phyloP scores from a whole-genome alignment of 2,888 invertebrate species.

The Ennomos erosarius region DNA sequence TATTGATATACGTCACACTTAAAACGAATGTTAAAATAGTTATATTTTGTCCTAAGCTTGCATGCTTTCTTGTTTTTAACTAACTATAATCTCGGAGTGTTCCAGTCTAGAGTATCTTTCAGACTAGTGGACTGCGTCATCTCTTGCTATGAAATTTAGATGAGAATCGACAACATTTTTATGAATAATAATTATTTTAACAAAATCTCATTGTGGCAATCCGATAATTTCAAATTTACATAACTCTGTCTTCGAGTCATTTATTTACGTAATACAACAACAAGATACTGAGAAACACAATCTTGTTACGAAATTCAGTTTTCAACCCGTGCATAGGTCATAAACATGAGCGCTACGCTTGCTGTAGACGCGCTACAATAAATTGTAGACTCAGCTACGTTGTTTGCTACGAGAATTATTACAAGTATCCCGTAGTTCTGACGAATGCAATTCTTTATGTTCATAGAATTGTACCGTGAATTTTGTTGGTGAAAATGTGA shows the following conservation, averaged over 20 bases:
- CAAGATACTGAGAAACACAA: slow-evolving; percentile 24
- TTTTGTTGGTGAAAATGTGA: slow-evolving; percentile 25
- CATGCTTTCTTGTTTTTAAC: no score
- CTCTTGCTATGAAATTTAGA: no score
- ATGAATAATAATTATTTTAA: no score
- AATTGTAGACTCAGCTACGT: slow-evolving; percentile 48
- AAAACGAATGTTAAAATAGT: no score
- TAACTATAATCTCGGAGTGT: no score
- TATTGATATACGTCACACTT: no score
- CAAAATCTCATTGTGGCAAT: no score
- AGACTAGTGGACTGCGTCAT: no score
- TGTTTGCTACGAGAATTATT: slow-evolving; percentile 54
- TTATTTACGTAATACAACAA: slow-evolving; percentile 1
- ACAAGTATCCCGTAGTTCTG: slow-evolving; percentile 39
- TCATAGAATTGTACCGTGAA: slow-evolving; percentile 24
- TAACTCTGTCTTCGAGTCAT: background rate
- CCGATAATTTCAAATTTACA: background rate
- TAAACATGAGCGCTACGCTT: slow-evolving; percentile 52
- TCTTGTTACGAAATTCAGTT: slow-evolving; percentile 31
- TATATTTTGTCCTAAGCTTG: no score
- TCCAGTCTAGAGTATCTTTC: no score
- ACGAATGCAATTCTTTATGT: slow-evolving; percentile 35
- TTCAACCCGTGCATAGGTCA: slow-evolving; percentile 42
- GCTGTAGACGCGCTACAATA: slow-evolving; percentile 55
- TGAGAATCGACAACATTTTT: no score